Evolutionary conservation across 1,140 invertebrate genomes (phyloP).

Genomic region (Calliopsis andreniformis): DNA sequence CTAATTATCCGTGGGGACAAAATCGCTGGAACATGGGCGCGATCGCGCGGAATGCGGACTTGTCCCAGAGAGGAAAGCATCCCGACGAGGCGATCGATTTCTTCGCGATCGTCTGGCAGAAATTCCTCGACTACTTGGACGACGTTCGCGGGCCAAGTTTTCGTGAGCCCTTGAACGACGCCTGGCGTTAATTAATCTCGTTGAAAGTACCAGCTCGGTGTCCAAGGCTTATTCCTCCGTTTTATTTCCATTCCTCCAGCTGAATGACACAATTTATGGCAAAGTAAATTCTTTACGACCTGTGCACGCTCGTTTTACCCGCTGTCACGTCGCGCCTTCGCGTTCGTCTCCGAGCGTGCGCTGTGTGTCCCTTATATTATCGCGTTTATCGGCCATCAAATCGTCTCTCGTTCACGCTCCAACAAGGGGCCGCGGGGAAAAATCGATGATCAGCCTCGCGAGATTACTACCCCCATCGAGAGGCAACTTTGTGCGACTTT

Average conservation of each 20-base stretch:
- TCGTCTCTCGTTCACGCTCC: constrained; percentile 41
- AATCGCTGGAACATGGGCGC: constrained; percentile 17
- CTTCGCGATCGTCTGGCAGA: neutral
- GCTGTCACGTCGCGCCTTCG: constrained; percentile 29
- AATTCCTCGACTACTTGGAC: neutral
- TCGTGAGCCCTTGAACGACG: too few relatives aligned
- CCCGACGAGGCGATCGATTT: neutral
- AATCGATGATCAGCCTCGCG: constrained; percentile 6
- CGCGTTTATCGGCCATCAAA: constrained; percentile 59
- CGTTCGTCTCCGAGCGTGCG: constrained; percentile 18
- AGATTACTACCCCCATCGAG: constrained; percentile 28
- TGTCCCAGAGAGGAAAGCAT: neutral
- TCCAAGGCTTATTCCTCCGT: constrained; percentile 2
- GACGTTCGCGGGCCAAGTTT: neutral
- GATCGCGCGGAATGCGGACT: constrained; percentile 21
- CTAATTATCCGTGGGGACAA: constrained; percentile 4
- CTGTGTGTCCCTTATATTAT: constrained; percentile 49
- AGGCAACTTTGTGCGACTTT: constrained; percentile 49
- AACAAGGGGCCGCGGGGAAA: neutral
- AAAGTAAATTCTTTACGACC: constrained; percentile 51
- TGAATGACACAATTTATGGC: constrained; percentile 36
- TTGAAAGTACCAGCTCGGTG: too few relatives aligned
- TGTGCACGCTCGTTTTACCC: constrained; percentile 43
- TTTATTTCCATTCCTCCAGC: neutral
- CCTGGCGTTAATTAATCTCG: constrained; percentile 7